Conservation (phyloP, 2,797 vertebrate genomes). For the Sphenodon punctatus region DNA sequence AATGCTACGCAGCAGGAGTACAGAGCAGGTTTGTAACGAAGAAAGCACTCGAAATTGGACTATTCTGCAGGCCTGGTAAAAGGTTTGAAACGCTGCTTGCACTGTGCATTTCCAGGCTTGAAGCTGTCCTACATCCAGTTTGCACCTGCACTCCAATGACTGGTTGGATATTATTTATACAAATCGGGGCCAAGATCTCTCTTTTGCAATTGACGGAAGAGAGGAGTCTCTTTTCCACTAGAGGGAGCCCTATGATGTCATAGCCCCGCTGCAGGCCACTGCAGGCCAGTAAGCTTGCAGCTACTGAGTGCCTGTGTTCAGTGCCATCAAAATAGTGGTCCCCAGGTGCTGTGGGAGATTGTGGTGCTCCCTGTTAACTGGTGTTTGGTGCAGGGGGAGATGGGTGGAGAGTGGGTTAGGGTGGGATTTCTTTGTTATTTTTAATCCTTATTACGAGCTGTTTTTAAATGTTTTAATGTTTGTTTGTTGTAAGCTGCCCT, state of each 20-base stretch:
- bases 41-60: not conserved
- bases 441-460: too few relatives aligned
- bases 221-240: rapidly evolving
- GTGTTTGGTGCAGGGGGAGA: too few relatives aligned
- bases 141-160: rapidly evolving
- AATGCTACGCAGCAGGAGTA: not conserved
- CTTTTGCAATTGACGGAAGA: not conserved
- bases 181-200: rapidly evolving
- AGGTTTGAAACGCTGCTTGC: not conserved
- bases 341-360: not conserved
- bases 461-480: too few relatives aligned
- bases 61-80: not conserved
- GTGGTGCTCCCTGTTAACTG: not conserved
- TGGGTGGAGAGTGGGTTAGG: too few relatives aligned
- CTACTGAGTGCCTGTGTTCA: not conserved
- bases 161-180: not conserved
- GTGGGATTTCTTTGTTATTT: too few relatives aligned
- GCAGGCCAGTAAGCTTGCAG: rapidly evolving
- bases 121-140: not conserved
- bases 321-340: not conserved
- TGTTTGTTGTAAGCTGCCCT: too few relatives aligned
- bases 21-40: not conserved
- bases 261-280: rapidly evolving
- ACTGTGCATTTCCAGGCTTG: not conserved
- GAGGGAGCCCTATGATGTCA: too few relatives aligned